A percentile compares a stretch with the other conserved stretches of the same genome.
Conservation (phyloP, 2,113 vertebrate genomes). For the Carassius auratus region DNA sequence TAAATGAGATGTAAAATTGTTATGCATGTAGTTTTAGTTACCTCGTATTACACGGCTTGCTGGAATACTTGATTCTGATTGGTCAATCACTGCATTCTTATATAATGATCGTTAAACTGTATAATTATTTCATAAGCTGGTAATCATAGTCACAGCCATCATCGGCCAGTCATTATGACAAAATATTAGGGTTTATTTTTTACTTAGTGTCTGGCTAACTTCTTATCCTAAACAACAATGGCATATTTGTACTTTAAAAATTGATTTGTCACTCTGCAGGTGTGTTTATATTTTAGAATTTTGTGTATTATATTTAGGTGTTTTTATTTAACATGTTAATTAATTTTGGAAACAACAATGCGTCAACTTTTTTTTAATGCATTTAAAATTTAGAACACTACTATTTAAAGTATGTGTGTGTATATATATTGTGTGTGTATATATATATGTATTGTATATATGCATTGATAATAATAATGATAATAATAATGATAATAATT, state of each 20-base stretch:
- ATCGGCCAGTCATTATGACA: neutral
- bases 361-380: too few species aligned
- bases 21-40: neutral
- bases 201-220: neutral
- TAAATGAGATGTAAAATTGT: neutral
- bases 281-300: too few species aligned
- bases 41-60: neutral
- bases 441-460: too few species aligned
- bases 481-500: neutral
- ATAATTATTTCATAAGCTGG: neutral
- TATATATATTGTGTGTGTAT: too few species aligned
- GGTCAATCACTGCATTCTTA: neutral
- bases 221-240: neutral
- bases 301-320: too few species aligned
- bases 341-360: too few species aligned
- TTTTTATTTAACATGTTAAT: too few species aligned
- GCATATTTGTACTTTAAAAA: neutral
- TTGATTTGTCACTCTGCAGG: too few species aligned
- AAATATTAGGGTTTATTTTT: neutral
- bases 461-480: neutral
- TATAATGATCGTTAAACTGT: neutral
- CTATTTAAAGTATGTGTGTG: too few species aligned
- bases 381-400: too few species aligned
- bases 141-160: neutral
- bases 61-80: neutral